These are phyloP conservation scores for Perdita meconis DNA, from an alignment of 2,888 invertebrate species.

Conservation along the genomic window DNA sequence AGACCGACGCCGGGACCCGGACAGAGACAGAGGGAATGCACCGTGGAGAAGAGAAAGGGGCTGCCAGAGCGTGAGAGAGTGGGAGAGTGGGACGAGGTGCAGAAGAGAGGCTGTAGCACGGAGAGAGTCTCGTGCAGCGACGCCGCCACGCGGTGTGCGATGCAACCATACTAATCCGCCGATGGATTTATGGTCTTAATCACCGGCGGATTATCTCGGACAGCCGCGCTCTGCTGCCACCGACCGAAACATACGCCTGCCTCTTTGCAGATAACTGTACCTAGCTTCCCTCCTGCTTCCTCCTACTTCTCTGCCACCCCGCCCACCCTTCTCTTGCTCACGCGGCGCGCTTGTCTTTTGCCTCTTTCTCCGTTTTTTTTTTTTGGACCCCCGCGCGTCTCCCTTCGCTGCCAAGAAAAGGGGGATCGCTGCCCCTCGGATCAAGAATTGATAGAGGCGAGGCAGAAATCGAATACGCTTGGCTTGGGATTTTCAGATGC, in stretches of 20 bases:
- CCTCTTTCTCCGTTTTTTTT: conserved; percentile 23
- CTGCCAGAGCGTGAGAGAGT: conserved; percentile 32
- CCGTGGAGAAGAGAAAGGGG: conserved; percentile 6
- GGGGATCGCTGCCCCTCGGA: not conserved
- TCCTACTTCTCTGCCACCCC: conserved; percentile 16
- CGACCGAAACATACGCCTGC: conserved; percentile 83
- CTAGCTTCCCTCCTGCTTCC: conserved; percentile 56
- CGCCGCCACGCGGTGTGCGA: conserved; percentile 73
- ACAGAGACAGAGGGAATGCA: conserved; percentile 40
- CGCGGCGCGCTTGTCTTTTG: conserved; percentile 15
- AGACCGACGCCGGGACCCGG: conserved; percentile 13
- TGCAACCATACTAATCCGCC: conserved; percentile 84
- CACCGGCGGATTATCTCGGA: conserved; percentile 87
- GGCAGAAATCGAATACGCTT: not conserved
- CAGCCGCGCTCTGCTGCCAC: conserved; percentile 81
- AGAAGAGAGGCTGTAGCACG: conserved; percentile 56
- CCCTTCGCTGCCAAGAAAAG: not conserved
- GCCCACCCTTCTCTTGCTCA: conserved; percentile 20
- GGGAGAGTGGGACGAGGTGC: no score
- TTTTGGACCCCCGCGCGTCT: conserved; percentile 16
- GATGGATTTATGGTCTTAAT: conserved; percentile 88
- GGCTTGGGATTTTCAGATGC: no score
- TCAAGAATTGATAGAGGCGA: not conserved
- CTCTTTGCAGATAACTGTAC: conserved; percentile 83
- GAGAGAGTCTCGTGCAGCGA: conserved; percentile 58